phyloP scores from a whole-genome alignment of 2,113 vertebrate genomes.

The Tursiops truncatus region DNA sequence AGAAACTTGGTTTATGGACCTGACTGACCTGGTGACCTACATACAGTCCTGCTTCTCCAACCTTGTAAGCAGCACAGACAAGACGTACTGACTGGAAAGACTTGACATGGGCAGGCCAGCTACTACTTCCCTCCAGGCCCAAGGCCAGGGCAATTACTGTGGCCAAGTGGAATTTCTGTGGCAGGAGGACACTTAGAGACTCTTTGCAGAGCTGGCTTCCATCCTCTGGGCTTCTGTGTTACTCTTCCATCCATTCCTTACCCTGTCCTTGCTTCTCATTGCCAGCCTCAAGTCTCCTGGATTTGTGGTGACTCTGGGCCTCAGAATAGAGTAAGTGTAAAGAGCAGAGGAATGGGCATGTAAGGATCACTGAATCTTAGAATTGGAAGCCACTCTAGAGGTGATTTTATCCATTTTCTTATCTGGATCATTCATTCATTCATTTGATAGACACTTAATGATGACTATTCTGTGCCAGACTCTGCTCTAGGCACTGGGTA shows the following conservation, averaged over 20 bases:
- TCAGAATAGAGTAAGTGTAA: neutral
- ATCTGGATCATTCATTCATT: neutral
- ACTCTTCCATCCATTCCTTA: neutral
- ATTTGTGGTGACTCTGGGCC: neutral
- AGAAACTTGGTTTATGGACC: neutral
- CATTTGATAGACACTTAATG: neutral
- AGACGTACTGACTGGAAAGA: neutral
- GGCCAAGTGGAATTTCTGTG: slow-evolving; percentile 52
- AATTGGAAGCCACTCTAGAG: neutral
- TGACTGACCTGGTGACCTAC: neutral
- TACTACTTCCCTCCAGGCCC: neutral
- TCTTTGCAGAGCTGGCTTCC: slow-evolving; percentile 4
- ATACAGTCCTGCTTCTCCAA: neutral
- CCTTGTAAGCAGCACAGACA: neutral
- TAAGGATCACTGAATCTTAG: neutral
- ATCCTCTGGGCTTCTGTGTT: neutral
- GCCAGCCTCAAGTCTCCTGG: neutral
- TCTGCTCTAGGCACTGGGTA: neutral
- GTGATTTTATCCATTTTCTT: neutral
- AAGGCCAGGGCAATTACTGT: neutral
- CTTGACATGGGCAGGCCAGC: neutral
- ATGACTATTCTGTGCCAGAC: neutral
- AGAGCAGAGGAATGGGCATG: neutral
- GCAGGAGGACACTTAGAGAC: slow-evolving; percentile 35
- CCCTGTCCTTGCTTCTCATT: neutral